Evolutionary conservation across 2,888 invertebrate species (phyloP), one percentile per base, ranked within the genome.

Genomic region (Falcaria lacertinaria): DNA sequence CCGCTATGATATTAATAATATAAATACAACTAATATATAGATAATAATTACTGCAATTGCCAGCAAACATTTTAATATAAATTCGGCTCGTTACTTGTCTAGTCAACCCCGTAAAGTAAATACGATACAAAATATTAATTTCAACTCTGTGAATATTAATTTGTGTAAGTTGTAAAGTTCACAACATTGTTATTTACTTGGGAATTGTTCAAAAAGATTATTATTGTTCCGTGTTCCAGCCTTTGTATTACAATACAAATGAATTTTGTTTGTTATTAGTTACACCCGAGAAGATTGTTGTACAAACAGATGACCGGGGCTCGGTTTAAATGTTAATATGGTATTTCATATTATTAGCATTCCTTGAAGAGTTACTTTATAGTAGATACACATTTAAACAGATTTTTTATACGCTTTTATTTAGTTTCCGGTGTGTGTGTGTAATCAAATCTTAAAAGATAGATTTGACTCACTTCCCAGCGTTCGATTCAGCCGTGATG

Each of bases 81-180:
- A 15, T 14, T 17, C 13, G 13, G 17, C 13, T n/a, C 15, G 15
- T 37, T 15, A 13, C 8, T 37, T 22, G 7, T 37, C 15, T 37
- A 37, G 7, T 37, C 15, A 22, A 6, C n/a, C 15, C 19, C 13
- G 4, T n/a, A 22, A 37, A 8, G 14, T 7, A 15, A 25, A 37
- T 25, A 22, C 37, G 22, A 37, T 37, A 25, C 37, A 11, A 37
- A 11, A 22, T 37, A 36, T 36, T 36, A 37, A 25, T 37, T 15
- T 15, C 37, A 37, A 37, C 22, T 37, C 22, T 22, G 22, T 6
- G 25, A 37, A 37, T 37, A 37, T 37, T 37, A 37, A 37, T 37
- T 25, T 37, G 8, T 11, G 13, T 22, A 37, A 25, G 22, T 37
- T 25, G 15, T 22, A 22, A 37, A 37, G 22, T 37, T 37, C 15